Percentiles rank a stretch among this genome's conserved stretches.
Conservation (phyloP, 2,113 vertebrate species). For the Chionomys nivalis region DNA sequence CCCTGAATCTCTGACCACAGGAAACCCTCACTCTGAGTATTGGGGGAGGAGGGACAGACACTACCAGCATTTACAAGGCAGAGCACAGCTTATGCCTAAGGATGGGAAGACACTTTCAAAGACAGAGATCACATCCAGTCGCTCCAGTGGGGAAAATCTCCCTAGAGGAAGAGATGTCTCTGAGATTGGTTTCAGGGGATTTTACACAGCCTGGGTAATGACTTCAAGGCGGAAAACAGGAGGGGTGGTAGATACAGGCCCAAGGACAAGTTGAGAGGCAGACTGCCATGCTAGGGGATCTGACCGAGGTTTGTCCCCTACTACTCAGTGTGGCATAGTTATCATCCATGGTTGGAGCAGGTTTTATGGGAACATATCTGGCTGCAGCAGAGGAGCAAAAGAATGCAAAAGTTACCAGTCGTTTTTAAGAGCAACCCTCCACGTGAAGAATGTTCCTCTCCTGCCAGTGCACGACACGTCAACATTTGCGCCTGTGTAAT, state of each 20-base stretch:
- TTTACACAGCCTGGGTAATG: neutral
- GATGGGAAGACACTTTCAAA: neutral
- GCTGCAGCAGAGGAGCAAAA: neutral
- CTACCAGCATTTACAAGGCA: neutral
- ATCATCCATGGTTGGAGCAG: neutral
- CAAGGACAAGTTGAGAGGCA: neutral
- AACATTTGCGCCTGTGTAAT: neutral
- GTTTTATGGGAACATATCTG: neutral
- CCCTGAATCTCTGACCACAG: neutral
- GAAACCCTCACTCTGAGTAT: neutral
- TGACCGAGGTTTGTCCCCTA: neutral
- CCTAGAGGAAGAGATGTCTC: neutral
- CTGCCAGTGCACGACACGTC: neutral
- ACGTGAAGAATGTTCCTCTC: neutral
- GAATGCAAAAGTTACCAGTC: neutral
- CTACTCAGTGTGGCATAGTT: neutral
- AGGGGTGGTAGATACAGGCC: neutral
- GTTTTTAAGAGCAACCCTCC: neutral
- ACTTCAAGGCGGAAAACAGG: neutral
- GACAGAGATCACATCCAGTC: neutral
- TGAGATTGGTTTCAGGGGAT: neutral
- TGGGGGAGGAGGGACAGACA: neutral
- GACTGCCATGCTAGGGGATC: neutral
- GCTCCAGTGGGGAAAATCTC: neutral
- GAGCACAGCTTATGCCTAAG: neutral